Percentiles rank a stretch among this genome's conserved stretches.
Conservation (phyloP, 2,113 vertebrate genomes). For the Gymnarchus niloticus region DNA sequence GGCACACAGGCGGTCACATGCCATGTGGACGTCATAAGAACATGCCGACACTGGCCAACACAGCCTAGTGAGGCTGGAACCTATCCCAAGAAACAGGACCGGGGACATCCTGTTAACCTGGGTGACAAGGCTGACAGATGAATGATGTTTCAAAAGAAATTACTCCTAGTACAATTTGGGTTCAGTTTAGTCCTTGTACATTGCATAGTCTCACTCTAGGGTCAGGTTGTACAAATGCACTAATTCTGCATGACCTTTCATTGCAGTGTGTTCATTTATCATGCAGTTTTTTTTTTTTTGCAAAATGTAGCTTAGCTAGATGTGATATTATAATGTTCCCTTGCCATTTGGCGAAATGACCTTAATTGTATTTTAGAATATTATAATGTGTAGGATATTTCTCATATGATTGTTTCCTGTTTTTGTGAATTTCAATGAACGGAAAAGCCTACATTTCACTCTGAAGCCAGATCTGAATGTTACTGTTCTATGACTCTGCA, state of each 20-base stretch:
- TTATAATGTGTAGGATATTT: neutral
- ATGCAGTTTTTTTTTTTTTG: neutral
- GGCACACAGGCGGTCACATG: neutral
- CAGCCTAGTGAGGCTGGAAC: neutral
- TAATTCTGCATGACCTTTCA: neutral
- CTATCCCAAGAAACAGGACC: neutral
- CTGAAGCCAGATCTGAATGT: neutral
- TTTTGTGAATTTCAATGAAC: conserved; percentile 9
- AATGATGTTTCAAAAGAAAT: no score
- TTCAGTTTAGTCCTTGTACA: neutral
- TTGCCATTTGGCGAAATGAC: neutral
- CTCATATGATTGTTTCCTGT: neutral
- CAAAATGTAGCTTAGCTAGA: neutral
- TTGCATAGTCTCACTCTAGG: neutral
- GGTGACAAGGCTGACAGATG: neutral
- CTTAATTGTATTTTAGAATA: neutral
- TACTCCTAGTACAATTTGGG: neutral
- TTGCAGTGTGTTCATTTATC: neutral
- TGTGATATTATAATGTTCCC: neutral
- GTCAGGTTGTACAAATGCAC: neutral
- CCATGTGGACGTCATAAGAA: neutral
- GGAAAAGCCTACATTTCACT: neutral
- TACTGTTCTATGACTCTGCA: neutral
- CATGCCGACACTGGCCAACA: no score
- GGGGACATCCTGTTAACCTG: no score